phyloP scores from a whole-genome alignment of 1,140 invertebrate genomes.

The Drosophila asahinai region DNA sequence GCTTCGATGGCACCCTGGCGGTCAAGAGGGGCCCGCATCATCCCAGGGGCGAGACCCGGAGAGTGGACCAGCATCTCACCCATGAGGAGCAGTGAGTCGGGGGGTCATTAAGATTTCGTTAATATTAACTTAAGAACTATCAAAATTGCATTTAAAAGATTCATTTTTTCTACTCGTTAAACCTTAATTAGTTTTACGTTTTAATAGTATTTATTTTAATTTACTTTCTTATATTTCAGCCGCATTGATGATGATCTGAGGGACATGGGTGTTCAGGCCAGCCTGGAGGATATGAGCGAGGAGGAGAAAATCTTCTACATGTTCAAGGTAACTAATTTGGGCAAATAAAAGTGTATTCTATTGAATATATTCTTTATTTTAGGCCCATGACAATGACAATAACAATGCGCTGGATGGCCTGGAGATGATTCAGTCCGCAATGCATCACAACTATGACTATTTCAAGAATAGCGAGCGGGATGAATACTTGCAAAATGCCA shows the following conservation, averaged over 20 bases:
- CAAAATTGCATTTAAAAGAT: not conserved
- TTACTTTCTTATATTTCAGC: constrained; percentile 30
- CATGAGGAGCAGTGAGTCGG: constrained; percentile 88
- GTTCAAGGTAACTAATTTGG: constrained; percentile 86
- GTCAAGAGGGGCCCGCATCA: constrained; percentile 89
- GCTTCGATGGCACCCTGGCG: constrained; percentile 59
- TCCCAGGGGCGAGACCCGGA: constrained; percentile 87
- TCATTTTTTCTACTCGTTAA: too few relatives aligned
- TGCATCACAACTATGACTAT: constrained; percentile 85
- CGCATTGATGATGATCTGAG: constrained; percentile 79
- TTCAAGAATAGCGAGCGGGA: constrained; percentile 72
- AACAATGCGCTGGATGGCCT: constrained; percentile 92
- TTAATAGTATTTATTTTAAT: not conserved
- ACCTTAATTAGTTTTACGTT: too few relatives aligned
- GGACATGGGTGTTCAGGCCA: constrained; percentile 74
- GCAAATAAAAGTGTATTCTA: not conserved
- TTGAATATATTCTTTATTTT: constrained; percentile 48
- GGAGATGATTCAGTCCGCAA: constrained; percentile 89
- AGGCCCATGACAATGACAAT: constrained; percentile 88
- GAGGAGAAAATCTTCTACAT: constrained; percentile 89
- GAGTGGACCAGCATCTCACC: constrained; percentile 88
- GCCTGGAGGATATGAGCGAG: constrained; percentile 87
- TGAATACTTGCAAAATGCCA: constrained; percentile 71
- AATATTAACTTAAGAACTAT: not conserved
- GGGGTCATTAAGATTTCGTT: not conserved